Evolutionary conservation across 2,888 invertebrate species (phyloP).

Genomic region (Ferrisia virgata): DNA sequence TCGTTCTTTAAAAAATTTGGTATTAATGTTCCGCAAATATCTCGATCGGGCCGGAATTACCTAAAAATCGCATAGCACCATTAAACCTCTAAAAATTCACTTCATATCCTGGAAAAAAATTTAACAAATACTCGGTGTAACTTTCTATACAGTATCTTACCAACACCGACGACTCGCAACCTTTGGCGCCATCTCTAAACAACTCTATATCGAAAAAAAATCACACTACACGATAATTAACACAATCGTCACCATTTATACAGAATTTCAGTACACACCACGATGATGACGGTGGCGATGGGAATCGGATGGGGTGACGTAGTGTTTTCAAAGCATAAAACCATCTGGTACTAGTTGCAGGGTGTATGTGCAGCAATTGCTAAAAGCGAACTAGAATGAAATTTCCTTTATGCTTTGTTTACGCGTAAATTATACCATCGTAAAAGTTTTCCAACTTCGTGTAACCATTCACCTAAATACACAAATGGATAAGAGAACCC

Average conservation of each 20-base stretch:
- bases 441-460: not conserved
- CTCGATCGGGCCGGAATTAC: too few relatives aligned
- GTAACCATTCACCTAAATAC: slow-evolving; percentile 14
- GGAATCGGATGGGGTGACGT: too few relatives aligned
- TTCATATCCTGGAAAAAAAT: too few relatives aligned
- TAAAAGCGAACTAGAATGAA: slow-evolving; percentile 5
- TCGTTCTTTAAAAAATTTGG: too few relatives aligned
- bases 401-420: slow-evolving; percentile 14
- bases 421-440: slow-evolving; percentile 5
- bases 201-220: not conserved
- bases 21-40: too few relatives aligned
- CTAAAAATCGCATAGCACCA: too few relatives aligned
- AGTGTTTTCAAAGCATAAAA: not conserved
- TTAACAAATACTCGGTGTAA: too few relatives aligned
- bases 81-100: too few relatives aligned
- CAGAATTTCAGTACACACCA: not conserved
- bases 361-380: not conserved
- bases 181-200: not conserved
- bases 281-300: not conserved
- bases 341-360: not conserved
- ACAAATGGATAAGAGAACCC: not conserved
- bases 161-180: too few relatives aligned
- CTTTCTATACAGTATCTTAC: too few relatives aligned
- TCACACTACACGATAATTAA: not conserved
- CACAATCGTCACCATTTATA: not conserved